Evolutionary conservation across 2,888 invertebrate species (phyloP).

Genomic region (Ochropleura leucogaster): DNA sequence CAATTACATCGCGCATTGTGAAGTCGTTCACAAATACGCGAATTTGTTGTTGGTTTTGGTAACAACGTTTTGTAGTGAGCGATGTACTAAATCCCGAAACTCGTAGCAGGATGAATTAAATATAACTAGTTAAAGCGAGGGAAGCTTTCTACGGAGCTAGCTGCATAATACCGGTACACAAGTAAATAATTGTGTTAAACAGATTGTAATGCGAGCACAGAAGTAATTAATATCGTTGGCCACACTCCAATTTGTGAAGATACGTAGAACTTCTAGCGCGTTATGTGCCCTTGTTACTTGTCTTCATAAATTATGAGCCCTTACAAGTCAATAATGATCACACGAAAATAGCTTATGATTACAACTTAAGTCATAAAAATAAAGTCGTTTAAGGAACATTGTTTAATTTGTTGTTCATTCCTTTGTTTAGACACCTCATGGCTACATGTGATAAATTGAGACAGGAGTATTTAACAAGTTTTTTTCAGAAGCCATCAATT

Average conservation of each 20-base stretch:
- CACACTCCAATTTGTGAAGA: neutral
- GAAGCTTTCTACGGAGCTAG: neutral
- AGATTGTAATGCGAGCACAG: conserved; percentile 11
- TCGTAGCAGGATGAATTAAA: conserved; percentile 13
- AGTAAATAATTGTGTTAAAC: conserved; percentile 11
- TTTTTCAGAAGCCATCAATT: neutral
- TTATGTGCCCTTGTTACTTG: neutral
- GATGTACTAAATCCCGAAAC: conserved; percentile 3
- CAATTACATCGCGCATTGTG: conserved; percentile 5
- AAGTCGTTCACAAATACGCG: neutral
- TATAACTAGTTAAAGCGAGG: neutral
- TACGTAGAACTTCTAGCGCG: neutral
- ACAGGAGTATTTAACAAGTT: neutral
- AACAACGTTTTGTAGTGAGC: neutral
- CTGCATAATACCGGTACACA: neutral
- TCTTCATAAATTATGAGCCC: neutral
- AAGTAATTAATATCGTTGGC: conserved; percentile 20
- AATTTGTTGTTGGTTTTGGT: conserved; percentile 1
- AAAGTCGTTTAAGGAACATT: neutral
- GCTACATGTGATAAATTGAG: neutral
- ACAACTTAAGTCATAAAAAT: neutral
- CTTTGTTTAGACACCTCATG: conserved; percentile 24
- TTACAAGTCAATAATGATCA: conserved; percentile 3
- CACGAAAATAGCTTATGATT: conserved; percentile 15
- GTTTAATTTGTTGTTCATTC: neutral